Evolutionary conservation across 2,797 vertebrate species (phyloP).

Genomic region (Syngnathus acus): DNA sequence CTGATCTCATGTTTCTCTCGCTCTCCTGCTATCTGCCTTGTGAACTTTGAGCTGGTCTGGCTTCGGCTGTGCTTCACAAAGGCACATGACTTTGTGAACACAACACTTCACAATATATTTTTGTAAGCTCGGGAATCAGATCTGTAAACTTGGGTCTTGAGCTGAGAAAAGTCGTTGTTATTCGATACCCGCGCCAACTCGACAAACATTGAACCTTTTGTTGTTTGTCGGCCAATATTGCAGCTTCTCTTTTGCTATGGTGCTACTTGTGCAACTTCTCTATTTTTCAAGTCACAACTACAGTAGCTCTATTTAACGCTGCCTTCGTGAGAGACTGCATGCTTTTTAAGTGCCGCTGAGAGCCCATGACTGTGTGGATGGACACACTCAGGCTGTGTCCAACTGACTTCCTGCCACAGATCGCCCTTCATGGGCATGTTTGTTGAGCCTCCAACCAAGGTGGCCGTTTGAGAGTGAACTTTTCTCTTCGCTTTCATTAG

Average conservation of each 20-base stretch:
- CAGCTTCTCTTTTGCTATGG: slow-evolving; percentile 35
- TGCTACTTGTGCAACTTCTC: slow-evolving; percentile 51
- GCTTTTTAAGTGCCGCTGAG: slow-evolving; percentile 26
- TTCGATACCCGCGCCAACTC: slow-evolving; percentile 10
- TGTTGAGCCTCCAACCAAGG: slow-evolving; percentile 16
- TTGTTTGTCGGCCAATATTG: slow-evolving; percentile 25
- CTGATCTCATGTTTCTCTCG: slow-evolving; percentile 3
- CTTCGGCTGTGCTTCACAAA: neutral
- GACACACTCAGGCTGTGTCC: slow-evolving; percentile 28
- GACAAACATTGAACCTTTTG: slow-evolving; percentile 18
- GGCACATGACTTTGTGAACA: slow-evolving; percentile 2
- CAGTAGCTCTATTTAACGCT: slow-evolving; percentile 31
- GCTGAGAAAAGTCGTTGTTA: neutral
- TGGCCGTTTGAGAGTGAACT: neutral
- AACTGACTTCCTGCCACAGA: slow-evolving; percentile 42
- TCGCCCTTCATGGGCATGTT: slow-evolving; percentile 23
- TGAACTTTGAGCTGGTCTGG: slow-evolving; percentile 19
- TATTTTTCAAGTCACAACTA: slow-evolving; percentile 28
- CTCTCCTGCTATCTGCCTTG: slow-evolving; percentile 6
- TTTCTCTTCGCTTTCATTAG: slow-evolving; percentile 5
- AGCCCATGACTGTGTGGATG: slow-evolving; percentile 32
- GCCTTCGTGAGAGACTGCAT: slow-evolving; percentile 11
- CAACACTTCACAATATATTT: neutral
- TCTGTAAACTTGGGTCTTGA: neutral
- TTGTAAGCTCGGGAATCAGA: neutral